Evolutionary conservation across 2,797 vertebrate species (phyloP).

Genomic region (Sorex maritimensis): DNA sequence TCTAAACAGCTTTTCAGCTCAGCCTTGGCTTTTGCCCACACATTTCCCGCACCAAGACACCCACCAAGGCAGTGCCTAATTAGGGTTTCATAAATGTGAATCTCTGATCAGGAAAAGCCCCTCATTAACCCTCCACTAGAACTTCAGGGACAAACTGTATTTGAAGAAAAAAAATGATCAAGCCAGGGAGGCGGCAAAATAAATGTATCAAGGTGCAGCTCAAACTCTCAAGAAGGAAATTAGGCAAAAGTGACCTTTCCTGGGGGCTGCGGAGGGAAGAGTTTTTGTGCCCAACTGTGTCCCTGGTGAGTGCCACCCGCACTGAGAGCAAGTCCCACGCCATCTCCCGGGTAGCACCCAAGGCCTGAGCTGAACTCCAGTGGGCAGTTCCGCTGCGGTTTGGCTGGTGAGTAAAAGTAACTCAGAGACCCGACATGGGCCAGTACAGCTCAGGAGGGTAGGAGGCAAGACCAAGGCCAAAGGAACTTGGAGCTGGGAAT

Average conservation of each 20-base stretch:
- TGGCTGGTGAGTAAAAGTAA: not conserved
- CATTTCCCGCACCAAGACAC: slow-evolving; percentile 3
- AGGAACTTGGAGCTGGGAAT: not conserved
- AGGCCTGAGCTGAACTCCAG: not conserved
- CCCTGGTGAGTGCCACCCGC: not conserved
- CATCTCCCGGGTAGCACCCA: not conserved
- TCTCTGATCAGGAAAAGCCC: slow-evolving; percentile 67
- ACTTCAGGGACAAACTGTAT: slow-evolving; percentile 49
- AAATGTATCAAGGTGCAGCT: slow-evolving; percentile 60
- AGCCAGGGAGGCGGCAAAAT: slow-evolving; percentile 54
- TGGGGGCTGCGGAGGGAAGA: not conserved
- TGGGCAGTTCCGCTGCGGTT: not conserved
- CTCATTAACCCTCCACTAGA: slow-evolving; percentile 37
- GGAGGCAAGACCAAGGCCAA: not conserved
- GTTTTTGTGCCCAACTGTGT: slow-evolving; percentile 59
- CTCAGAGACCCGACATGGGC: not conserved
- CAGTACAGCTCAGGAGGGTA: not conserved
- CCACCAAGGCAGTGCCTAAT: slow-evolving; percentile 63
- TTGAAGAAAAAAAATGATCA: slow-evolving; percentile 79
- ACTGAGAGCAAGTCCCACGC: not conserved
- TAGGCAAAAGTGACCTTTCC: slow-evolving; percentile 73
- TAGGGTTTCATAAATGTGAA: slow-evolving; percentile 68
- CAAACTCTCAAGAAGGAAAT: slow-evolving; percentile 43
- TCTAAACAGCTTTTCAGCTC: not conserved
- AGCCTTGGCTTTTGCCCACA: not conserved